phyloP scores from a whole-genome alignment of 2,888 invertebrate species.

The Drosophila neonasuta region DNA sequence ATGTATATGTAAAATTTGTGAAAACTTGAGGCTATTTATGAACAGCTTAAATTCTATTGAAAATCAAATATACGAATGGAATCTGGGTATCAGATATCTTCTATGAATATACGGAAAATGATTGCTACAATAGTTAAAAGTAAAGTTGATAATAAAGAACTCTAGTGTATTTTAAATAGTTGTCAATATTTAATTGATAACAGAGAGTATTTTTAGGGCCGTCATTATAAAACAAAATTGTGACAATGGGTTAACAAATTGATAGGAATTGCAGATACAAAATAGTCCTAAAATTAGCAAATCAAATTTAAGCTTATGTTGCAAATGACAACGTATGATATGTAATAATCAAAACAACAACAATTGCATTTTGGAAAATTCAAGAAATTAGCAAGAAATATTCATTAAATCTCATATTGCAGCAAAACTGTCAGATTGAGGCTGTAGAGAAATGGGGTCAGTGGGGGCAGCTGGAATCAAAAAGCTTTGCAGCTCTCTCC shows the following conservation, averaged over 20 bases:
- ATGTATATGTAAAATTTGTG: neutral
- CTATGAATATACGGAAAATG: neutral
- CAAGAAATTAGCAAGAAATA: constrained; percentile 17
- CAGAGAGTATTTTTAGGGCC: neutral
- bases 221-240: neutral
- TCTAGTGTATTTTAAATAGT: too few species aligned
- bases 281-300: constrained; percentile 24
- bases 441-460: neutral
- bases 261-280: constrained; percentile 1
- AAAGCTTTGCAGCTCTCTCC: neutral
- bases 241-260: neutral
- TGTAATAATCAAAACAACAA: constrained; percentile 16
- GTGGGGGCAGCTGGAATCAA: neutral
- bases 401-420: constrained; percentile 45
- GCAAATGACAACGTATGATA: constrained; percentile 25
- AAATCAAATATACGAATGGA: neutral
- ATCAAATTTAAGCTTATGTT: constrained; percentile 37
- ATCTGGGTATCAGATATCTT: neutral
- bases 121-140: too few species aligned
- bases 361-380: constrained; percentile 12
- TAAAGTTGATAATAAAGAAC: too few species aligned
- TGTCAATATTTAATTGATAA: too few species aligned
- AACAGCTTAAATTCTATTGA: neutral
- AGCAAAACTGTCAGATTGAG: constrained; percentile 2
- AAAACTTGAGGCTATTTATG: constrained; percentile 4